Conservation (phyloP, 2,113 vertebrate genomes). For the Girardinichthys multiradiatus region DNA sequence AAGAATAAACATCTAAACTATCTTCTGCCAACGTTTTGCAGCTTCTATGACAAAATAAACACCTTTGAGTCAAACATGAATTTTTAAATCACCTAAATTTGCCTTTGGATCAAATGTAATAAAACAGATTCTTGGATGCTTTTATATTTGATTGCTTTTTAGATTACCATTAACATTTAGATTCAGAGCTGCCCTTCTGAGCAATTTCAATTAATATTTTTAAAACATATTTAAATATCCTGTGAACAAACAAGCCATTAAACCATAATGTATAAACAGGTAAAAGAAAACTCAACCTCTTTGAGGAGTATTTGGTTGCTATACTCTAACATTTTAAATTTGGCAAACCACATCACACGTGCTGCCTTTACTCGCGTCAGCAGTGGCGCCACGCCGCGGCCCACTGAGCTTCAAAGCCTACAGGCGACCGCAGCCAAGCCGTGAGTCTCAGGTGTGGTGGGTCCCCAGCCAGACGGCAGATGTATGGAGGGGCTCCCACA, state of each 20-base stretch:
- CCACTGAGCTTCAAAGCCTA: slow-evolving; percentile 54
- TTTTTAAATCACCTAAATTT: too few species aligned
- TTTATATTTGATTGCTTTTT: background rate
- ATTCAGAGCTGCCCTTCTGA: too few species aligned
- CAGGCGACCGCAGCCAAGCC: slow-evolving; percentile 58
- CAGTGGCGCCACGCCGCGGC: slow-evolving; percentile 56
- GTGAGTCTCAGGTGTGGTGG: slow-evolving; percentile 74
- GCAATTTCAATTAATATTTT: too few species aligned
- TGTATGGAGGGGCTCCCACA: slow-evolving; percentile 68
- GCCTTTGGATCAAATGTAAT: too few species aligned
- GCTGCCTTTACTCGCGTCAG: slow-evolving; percentile 36
- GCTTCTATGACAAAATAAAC: too few species aligned
- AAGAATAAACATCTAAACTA: too few species aligned
- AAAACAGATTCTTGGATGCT: too few species aligned
- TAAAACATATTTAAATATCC: background rate
- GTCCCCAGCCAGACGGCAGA: slow-evolving; percentile 72
- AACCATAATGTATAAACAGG: too few species aligned
- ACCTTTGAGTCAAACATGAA: too few species aligned
- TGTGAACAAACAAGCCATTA: background rate
- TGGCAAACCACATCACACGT: slow-evolving; percentile 48
- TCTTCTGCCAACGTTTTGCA: too few species aligned
- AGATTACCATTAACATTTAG: background rate
- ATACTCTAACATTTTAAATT: slow-evolving; percentile 11
- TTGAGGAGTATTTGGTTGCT: background rate
- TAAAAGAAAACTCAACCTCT: background rate